These are phyloP conservation scores for Nowickia ferox DNA, from an alignment of 2,888 invertebrate genomes.

Conservation along the genomic window DNA sequence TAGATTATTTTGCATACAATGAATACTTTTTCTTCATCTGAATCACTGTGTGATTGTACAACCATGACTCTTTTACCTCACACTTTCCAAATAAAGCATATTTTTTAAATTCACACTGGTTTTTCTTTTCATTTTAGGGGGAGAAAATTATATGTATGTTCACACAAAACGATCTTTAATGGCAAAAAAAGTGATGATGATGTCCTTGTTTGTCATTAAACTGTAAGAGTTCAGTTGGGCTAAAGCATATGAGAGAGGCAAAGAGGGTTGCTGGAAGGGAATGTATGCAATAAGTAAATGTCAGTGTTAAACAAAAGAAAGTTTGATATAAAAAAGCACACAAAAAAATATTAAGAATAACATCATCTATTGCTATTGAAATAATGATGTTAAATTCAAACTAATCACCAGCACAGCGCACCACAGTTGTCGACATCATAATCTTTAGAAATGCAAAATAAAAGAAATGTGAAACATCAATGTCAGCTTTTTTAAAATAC, in stretches of 20 bases:
- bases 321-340: conserved; percentile 1
- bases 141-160: conserved; percentile 15
- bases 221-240: background rate
- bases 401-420: conserved; percentile 19
- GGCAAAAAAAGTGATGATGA: background rate
- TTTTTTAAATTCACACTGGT: conserved; percentile 2
- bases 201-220: conserved; percentile 42
- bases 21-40: no score
- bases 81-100: conserved; percentile 8
- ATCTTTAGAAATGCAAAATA: conserved; percentile 2
- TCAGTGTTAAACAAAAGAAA: conserved; percentile 28
- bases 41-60: background rate
- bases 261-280: background rate
- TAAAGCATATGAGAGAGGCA: background rate
- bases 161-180: conserved; percentile 13
- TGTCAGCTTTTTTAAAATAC: conserved; percentile 5
- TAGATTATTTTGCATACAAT: no score
- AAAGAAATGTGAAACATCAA: conserved; percentile 27
- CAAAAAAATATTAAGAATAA: conserved; percentile 17
- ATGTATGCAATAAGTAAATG: conserved; percentile 25
- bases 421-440: conserved; percentile 7
- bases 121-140: background rate
- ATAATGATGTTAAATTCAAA: conserved; percentile 48
- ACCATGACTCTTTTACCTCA: conserved; percentile 10
- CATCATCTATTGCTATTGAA: conserved; percentile 5